These are phyloP conservation scores for Babyrousa celebensis DNA, from an alignment of 2,797 vertebrate genomes.

Conservation along the genomic window DNA sequence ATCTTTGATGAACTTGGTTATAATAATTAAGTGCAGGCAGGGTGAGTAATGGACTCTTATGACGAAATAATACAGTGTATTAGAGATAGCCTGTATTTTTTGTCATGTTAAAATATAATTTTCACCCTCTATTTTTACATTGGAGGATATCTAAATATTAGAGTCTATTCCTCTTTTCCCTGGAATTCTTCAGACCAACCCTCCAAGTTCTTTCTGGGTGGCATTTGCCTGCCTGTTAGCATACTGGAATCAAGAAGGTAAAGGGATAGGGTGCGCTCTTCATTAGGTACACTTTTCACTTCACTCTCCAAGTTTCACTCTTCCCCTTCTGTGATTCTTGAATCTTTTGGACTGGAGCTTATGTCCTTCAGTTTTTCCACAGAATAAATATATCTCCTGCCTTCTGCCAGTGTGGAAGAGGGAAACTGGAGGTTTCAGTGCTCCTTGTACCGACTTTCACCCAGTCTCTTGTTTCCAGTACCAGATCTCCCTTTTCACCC, in stretches of 20 bases:
- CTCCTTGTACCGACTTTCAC: background rate
- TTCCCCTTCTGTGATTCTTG: background rate
- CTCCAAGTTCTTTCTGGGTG: background rate
- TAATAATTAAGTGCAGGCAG: conserved; percentile 60
- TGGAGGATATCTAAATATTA: background rate
- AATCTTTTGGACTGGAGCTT: background rate
- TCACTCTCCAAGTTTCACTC: background rate
- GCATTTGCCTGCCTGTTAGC: background rate
- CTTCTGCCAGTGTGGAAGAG: background rate
- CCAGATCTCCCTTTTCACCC: background rate
- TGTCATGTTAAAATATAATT: conserved; percentile 50
- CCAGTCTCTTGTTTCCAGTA: background rate
- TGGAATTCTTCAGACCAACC: background rate
- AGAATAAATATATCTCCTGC: background rate
- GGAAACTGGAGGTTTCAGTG: background rate
- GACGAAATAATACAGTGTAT: background rate
- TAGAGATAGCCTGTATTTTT: conserved; percentile 15
- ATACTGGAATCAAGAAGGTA: background rate
- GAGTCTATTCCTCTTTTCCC: background rate
- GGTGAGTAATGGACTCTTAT: background rate
- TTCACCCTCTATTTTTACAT: conserved; percentile 51
- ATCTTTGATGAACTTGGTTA: conserved; percentile 47
- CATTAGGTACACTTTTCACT: background rate
- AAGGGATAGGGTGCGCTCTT: background rate
- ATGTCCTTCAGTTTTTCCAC: background rate